Evolutionary conservation across 2,797 vertebrate genomes (phyloP), one percentile per base, ranked within the genome.

Genomic region (Momotus momota): DNA sequence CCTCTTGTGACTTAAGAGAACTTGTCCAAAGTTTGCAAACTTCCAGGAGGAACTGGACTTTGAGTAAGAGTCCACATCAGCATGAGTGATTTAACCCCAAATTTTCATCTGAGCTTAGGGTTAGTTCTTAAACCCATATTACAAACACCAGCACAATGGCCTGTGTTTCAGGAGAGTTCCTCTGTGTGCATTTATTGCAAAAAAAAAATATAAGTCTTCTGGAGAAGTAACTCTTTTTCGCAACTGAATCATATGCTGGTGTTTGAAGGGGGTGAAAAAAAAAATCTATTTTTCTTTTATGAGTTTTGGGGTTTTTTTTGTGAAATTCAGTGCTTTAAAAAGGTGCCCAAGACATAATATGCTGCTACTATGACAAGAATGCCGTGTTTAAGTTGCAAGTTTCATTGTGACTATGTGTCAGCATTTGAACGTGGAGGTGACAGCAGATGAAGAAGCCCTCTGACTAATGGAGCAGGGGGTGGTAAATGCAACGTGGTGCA

Each of bases 31-130:
- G 26, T 45, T 94, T 81, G 88, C 81, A 61, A 58, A 73, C 64
- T 93, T 95, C 66, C 67, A 81, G 64, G 81, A 95, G 69, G 75
- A 95, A 86, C 72, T 86, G 49, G 33, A 41, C n/a, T 70, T 41
- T 54, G 58, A 49, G 35, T 74, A 52, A 46, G 29, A 72, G 57
- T 41, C n/a, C 12, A 33, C 5, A 13, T 75, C 66, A 79, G 52
- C 38, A 2, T 54, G 60, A 79, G 46, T 52, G 29, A 43, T 73
- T 95, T 90, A 90, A 92, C 80, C 33, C 74, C n/a, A 41, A 5
- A 54, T 80, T 75, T 86, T 85, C 52, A 27, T 80, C 25, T 61
- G 22, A 71, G 14, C 3, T 6, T 57, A 17, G 14, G 75, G 57
- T 55, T 81, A 1, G 13, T 66, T 80, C 52, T 73, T 35, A 45